Conservation (phyloP, 2,113 vertebrate species). For the Vicugna pacos region DNA sequence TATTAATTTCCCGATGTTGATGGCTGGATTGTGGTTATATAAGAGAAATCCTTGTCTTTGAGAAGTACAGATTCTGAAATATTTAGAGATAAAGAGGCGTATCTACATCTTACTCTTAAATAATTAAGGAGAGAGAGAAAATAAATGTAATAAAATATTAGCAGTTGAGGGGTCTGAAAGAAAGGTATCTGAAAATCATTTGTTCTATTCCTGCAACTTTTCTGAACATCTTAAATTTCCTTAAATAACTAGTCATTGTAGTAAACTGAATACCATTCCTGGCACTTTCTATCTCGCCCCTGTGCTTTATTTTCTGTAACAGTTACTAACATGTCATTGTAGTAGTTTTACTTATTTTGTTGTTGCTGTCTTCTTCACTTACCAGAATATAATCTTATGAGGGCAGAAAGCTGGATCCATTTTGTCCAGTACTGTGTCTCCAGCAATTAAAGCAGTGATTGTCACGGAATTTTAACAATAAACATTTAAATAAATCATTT, state of each 20-base stretch:
- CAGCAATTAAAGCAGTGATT: not conserved
- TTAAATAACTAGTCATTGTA: accelerated
- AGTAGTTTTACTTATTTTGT: no score
- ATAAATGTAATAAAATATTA: not conserved
- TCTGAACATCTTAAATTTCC: not conserved
- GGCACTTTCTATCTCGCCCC: not conserved
- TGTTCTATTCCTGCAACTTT: not conserved
- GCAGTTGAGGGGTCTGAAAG: not conserved
- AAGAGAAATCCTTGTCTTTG: not conserved
- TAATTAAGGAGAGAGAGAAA: not conserved
- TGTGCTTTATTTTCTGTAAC: not conserved
- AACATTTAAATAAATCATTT: not conserved
- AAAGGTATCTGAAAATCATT: not conserved
- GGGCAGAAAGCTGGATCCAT: not conserved
- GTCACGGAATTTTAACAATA: not conserved
- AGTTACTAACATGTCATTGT: accelerated
- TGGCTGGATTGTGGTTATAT: no score
- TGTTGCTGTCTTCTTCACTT: not conserved
- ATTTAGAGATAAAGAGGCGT: not conserved
- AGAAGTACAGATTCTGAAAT: not conserved
- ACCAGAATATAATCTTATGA: not conserved
- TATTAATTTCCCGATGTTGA: not conserved
- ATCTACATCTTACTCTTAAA: not conserved
- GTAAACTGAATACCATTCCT: accelerated
- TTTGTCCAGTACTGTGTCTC: not conserved